Percentiles rank a stretch among this genome's conserved stretches.
Conservation (phyloP, 2,797 vertebrate genomes). For the Balearica regulorum region DNA sequence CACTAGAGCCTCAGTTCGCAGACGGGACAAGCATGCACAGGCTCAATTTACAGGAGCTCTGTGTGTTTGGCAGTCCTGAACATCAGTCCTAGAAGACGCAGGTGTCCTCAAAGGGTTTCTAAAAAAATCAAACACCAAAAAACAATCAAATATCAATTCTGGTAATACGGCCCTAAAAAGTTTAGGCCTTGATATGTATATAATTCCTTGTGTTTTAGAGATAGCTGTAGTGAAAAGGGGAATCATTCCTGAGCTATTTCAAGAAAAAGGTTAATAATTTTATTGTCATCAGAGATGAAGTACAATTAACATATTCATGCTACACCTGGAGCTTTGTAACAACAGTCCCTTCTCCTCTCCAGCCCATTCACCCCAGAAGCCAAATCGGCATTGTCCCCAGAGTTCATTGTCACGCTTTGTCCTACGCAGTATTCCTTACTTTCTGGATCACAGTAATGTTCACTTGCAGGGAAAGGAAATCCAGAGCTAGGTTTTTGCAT, state of each 20-base stretch:
- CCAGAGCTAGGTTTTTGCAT: background rate
- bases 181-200: background rate
- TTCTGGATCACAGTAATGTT: background rate
- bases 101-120: background rate
- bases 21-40: background rate
- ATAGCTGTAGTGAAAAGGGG: background rate
- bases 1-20: background rate
- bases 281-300: background rate
- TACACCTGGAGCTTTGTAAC: background rate
- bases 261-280: background rate
- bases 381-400: background rate
- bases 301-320: background rate
- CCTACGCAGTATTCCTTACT: accelerated
- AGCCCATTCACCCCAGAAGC: background rate
- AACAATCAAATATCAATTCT: background rate
- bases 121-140: background rate
- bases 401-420: background rate
- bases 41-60: background rate
- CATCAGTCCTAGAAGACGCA: background rate
- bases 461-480: background rate
- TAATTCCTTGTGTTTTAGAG: background rate
- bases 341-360: background rate
- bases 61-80: background rate
- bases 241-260: background rate
- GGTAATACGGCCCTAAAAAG: background rate